Percentiles rank a stretch among this genome's conserved stretches.
Evolutionary conservation across 2,888 invertebrate species (phyloP).

Genomic region (Eupeodes luniger): DNA sequence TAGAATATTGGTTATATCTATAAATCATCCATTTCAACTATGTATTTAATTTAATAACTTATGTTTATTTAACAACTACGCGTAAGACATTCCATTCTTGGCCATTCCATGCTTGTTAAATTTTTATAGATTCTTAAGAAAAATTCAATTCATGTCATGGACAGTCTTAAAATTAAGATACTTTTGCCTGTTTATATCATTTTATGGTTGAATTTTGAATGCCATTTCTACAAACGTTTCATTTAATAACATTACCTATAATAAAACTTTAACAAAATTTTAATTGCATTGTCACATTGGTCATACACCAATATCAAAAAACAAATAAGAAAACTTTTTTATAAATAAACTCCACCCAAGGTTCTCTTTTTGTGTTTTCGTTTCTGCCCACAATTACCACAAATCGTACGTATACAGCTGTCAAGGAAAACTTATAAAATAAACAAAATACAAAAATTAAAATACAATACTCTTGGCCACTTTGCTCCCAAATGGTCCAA

Average conservation of each 20-base stretch:
- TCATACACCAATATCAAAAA: slow-evolving; percentile 11
- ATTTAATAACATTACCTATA: slow-evolving; percentile 44
- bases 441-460: neutral
- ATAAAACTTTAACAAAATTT: slow-evolving; percentile 59
- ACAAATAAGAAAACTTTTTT: neutral
- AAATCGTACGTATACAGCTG: neutral
- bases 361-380: neutral
- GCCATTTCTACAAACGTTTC: slow-evolving; percentile 10
- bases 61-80: no score
- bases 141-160: no score
- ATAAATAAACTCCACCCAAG: slow-evolving; percentile 10
- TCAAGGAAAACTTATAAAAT: slow-evolving; percentile 24
- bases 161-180: no score
- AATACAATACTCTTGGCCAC: slow-evolving; percentile 46
- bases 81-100: no score
- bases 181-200: neutral
- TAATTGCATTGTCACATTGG: slow-evolving; percentile 69
- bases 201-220: neutral
- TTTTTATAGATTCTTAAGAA: no score
- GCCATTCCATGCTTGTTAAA: no score
- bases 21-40: no score
- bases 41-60: no score
- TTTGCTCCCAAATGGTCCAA: slow-evolving; percentile 47
- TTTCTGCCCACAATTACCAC: slow-evolving; percentile 42
- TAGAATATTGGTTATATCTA: no score